These are phyloP conservation scores for Chironex yamaguchii DNA, from an alignment of 30 jellyfish, hydroid and myxozoan genomes.

Conservation along the genomic window DNA sequence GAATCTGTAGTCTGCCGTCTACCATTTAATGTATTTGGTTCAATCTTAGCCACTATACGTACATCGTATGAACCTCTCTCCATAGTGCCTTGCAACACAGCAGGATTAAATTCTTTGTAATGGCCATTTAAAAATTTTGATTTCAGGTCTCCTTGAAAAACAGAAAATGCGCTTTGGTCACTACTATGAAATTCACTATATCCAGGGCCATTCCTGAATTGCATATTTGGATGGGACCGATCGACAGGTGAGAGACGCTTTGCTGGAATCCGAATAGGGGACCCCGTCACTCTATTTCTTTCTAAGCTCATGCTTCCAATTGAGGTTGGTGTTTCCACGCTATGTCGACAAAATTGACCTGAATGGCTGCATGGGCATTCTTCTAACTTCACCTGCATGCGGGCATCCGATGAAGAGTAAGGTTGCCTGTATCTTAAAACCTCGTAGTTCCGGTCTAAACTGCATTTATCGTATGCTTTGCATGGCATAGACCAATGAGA, in stretches of 20 bases:
- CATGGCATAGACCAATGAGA: too few relatives aligned
- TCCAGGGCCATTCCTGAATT: background rate
- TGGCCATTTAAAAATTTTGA: too few relatives aligned
- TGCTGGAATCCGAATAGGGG: background rate
- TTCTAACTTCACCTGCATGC: background rate
- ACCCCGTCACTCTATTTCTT: background rate
- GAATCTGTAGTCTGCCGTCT: too few relatives aligned
- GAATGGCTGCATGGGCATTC: background rate
- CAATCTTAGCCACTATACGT: too few relatives aligned
- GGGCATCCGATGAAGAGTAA: background rate
- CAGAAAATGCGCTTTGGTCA: background rate
- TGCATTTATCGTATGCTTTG: background rate
- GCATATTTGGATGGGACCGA: background rate
- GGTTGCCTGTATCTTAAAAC: too few relatives aligned
- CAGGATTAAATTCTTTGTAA: too few relatives aligned
- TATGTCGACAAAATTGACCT: background rate
- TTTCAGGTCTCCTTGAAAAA: too few relatives aligned
- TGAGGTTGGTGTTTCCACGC: background rate
- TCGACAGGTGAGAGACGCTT: background rate
- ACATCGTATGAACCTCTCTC: too few relatives aligned
- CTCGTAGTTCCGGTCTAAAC: background rate
- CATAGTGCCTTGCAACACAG: too few relatives aligned
- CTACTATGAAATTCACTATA: background rate
- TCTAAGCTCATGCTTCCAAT: background rate
- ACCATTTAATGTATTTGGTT: too few relatives aligned